Evolutionary conservation across 2,888 invertebrate genomes (phyloP).

Genomic region (Campopleginae sp.): DNA sequence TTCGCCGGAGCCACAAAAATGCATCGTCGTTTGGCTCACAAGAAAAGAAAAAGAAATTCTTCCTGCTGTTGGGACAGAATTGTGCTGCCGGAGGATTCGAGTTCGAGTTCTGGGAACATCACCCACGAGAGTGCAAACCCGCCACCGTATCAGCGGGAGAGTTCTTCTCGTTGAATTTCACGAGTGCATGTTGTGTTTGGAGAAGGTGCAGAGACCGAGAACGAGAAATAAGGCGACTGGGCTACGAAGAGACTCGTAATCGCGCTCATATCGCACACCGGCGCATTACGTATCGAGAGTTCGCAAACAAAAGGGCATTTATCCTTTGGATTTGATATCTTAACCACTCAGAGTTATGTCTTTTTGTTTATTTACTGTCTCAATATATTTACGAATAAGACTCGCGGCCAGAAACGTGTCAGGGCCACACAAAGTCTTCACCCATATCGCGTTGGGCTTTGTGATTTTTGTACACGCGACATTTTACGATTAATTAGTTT

Average conservation of each 20-base stretch:
- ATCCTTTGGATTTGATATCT: neutral
- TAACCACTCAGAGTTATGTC: neutral
- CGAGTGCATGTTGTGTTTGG: slow-evolving; percentile 52
- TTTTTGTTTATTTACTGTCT: slow-evolving; percentile 7
- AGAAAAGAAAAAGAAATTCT: slow-evolving; percentile 3
- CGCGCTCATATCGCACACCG: slow-evolving; percentile 54
- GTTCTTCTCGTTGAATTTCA: slow-evolving; percentile 61
- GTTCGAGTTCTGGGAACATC: slow-evolving; percentile 64
- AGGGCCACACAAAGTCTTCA: slow-evolving; percentile 46
- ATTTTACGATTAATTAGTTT: neutral
- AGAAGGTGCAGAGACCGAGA: slow-evolving; percentile 36
- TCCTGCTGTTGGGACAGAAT: slow-evolving; percentile 43
- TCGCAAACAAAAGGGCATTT: slow-evolving; percentile 9
- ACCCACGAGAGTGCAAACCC: slow-evolving; percentile 39
- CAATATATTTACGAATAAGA: slow-evolving; percentile 22
- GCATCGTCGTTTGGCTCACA: slow-evolving; percentile 1
- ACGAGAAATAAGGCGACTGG: slow-evolving; percentile 59
- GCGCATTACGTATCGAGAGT: slow-evolving; percentile 20
- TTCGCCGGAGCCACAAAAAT: neutral
- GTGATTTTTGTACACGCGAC: slow-evolving; percentile 7
- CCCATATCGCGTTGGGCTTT: slow-evolving; percentile 32
- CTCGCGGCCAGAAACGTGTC: slow-evolving; percentile 54
- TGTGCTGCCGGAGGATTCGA: slow-evolving; percentile 34
- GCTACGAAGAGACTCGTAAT: slow-evolving; percentile 47
- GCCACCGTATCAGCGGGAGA: slow-evolving; percentile 46